Percentiles rank a stretch among this genome's conserved stretches.
phyloP scores from a whole-genome alignment of 1,140 invertebrate genomes.

The Drosophila bipectinata region DNA sequence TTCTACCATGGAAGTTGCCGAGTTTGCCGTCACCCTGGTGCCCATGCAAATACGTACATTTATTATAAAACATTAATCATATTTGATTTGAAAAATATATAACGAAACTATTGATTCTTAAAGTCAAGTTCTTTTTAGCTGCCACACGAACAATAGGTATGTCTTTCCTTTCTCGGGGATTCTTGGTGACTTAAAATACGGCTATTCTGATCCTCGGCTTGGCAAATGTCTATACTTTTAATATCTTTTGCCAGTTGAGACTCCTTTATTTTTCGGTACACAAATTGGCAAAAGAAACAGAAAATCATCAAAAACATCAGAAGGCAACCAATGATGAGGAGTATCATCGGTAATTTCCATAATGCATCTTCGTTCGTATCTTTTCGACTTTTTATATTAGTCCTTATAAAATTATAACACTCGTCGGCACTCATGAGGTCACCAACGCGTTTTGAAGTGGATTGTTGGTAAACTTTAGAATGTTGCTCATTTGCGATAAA shows the following conservation, averaged over 20 bases:
- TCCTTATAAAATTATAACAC: constrained; percentile 42
- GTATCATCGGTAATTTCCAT: constrained; percentile 43
- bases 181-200: neutral
- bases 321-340: constrained; percentile 17
- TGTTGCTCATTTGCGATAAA: constrained; percentile 11
- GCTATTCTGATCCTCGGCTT: neutral
- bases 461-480: neutral
- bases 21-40: constrained; percentile 61
- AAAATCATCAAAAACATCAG: constrained; percentile 19
- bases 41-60: constrained; percentile 79
- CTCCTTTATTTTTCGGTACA: neutral
- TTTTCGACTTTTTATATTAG: constrained; percentile 2
- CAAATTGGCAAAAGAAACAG: constrained; percentile 11
- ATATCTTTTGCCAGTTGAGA: neutral
- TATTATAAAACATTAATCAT: constrained; percentile 33
- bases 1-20: constrained; percentile 22
- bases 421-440: constrained; percentile 40
- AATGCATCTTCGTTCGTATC: constrained; percentile 10
- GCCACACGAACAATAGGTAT: neutral
- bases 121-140: neutral
- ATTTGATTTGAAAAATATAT: neutral
- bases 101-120: neutral
- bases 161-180: neutral
- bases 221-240: neutral
- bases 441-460: neutral